A percentile compares a stretch with the other conserved stretches of the same genome.
These are phyloP conservation scores for Aplysina aerophoba DNA, from an alignment of 37 sponge, comb jelly and placozoan species.

Conservation along the genomic window DNA sequence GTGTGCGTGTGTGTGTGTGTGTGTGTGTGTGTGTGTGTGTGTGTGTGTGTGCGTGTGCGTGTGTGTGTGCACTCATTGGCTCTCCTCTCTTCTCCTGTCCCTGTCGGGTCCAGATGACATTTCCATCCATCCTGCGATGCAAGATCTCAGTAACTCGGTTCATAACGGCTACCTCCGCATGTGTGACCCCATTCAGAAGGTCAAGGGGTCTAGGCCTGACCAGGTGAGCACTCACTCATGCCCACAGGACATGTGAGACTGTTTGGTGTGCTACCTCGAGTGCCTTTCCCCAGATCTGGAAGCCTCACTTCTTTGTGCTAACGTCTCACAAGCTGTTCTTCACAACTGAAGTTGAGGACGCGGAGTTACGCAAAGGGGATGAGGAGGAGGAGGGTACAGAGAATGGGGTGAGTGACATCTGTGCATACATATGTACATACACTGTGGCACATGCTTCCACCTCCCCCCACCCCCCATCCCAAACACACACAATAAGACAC, in stretches of 20 bases:
- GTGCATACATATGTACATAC: too few species aligned
- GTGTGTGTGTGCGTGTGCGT: background rate
- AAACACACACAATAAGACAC: too few species aligned
- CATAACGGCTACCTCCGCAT: constrained; percentile 82
- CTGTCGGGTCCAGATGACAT: background rate
- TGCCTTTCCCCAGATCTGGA: constrained; percentile 66
- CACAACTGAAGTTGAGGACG: constrained; percentile 83
- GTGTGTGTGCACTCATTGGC: background rate
- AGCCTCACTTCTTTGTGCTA: constrained; percentile 88
- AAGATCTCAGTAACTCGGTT: constrained; percentile 77
- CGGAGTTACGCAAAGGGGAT: constrained; percentile 44
- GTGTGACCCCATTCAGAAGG: constrained; percentile 92
- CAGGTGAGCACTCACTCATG: too few species aligned
- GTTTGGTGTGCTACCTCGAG: background rate
- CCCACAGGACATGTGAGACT: too few species aligned
- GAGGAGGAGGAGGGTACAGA: constrained; percentile 53
- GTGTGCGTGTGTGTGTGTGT: background rate
- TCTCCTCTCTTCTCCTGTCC: background rate
- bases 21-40: background rate
- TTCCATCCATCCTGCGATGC: constrained; percentile 27
- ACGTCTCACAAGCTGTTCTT: constrained; percentile 75
- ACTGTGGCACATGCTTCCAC: too few species aligned
- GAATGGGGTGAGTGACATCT: constrained; percentile 14
- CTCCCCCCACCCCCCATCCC: too few species aligned
- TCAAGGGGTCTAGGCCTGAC: constrained; percentile 9